phyloP scores from a whole-genome alignment of 2,888 invertebrate genomes.

The Caenorhabditis drosophilae region DNA sequence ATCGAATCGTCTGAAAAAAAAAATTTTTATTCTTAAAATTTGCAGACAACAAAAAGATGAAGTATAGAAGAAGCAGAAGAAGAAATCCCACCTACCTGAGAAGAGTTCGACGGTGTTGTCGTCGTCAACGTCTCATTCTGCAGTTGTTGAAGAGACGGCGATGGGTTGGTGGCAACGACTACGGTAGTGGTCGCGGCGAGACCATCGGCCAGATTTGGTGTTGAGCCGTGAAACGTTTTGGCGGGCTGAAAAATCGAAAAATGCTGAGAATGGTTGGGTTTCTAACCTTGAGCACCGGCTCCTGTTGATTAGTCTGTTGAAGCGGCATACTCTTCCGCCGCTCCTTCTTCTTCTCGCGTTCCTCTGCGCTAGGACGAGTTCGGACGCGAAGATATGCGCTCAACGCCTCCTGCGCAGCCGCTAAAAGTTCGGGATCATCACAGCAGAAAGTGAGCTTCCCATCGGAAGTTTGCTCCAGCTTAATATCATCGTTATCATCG shows the following conservation, averaged over 20 bases:
- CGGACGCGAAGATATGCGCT: constrained; percentile 56
- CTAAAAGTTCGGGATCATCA: constrained; percentile 56
- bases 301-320: constrained; percentile 30
- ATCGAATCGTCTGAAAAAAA: constrained; percentile 31
- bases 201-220: constrained; percentile 46
- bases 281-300: constrained; percentile 23
- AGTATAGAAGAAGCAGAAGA: neutral
- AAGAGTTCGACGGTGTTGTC: too few species aligned
- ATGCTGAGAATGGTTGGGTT: neutral
- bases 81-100: neutral
- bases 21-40: neutral
- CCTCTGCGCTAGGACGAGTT: constrained; percentile 47
- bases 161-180: constrained; percentile 13
- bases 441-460: constrained; percentile 62
- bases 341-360: constrained; percentile 56
- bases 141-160: neutral
- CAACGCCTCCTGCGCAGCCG: constrained; percentile 63
- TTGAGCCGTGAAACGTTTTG: constrained; percentile 45
- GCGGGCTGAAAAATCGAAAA: constrained; percentile 25
- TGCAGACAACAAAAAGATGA: neutral
- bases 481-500: constrained; percentile 53
- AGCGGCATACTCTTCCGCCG: constrained; percentile 64
- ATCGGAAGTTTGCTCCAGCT: constrained; percentile 59
- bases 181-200: constrained; percentile 32
- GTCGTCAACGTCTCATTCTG: neutral